Conservation (phyloP, 2,888 invertebrate species). For the Spatulosminthurus flaviceps region DNA sequence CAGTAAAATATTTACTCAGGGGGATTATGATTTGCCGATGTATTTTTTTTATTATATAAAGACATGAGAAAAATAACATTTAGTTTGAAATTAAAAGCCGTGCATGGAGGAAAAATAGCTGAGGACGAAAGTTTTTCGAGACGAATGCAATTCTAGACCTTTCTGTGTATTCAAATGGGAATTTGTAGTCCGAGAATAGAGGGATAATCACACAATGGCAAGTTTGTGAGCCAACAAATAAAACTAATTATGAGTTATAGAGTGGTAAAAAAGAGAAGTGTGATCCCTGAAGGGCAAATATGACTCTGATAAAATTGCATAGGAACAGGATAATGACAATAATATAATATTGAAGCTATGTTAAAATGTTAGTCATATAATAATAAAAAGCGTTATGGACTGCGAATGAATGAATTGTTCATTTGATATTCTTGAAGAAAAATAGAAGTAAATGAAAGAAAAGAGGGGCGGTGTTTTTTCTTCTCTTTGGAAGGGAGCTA, state of each 20-base stretch:
- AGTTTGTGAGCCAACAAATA: constrained; percentile 31
- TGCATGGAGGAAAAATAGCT: constrained; percentile 6
- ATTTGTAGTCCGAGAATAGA: not conserved
- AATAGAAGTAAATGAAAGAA: constrained; percentile 47
- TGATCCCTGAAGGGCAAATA: constrained; percentile 33
- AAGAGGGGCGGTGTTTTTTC: constrained; percentile 42
- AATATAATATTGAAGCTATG: not conserved
- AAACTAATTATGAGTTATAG: constrained; percentile 36
- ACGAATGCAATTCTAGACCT: not conserved
- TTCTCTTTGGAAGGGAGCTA: constrained; percentile 23
- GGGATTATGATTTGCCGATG: no score
- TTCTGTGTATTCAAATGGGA: not conserved
- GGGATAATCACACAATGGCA: constrained; percentile 9
- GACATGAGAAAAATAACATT: not conserved
- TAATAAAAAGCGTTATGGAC: not conserved
- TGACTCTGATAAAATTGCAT: not conserved
- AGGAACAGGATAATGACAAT: not conserved
- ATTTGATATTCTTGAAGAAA: constrained; percentile 40
- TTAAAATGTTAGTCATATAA: not conserved
- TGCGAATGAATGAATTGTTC: constrained; percentile 46
- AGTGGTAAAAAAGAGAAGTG: constrained; percentile 22
- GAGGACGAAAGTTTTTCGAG: not conserved
- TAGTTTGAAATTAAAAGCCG: not conserved
- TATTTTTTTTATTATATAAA: no score
- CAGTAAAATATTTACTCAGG: no score